These are phyloP conservation scores for Pomatorhinus ruficollis DNA, from an alignment of 2,113 vertebrate genomes.

Conservation along the genomic window DNA sequence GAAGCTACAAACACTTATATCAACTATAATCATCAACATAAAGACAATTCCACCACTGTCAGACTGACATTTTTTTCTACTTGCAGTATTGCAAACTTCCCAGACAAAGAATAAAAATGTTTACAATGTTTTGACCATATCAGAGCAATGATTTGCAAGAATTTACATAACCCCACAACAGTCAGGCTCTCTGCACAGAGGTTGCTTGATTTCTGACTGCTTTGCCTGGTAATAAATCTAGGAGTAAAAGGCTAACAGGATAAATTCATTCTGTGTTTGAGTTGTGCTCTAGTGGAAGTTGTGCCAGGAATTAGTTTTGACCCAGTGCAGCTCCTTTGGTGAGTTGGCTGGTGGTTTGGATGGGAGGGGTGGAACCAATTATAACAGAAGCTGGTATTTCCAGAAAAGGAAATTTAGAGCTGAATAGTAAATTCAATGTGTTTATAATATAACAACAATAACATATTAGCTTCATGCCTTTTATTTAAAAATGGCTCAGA, in stretches of 20 bases:
- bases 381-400: conserved; percentile 57
- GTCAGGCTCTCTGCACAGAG: not conserved
- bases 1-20: not conserved
- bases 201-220: not conserved
- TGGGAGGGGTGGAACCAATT: conserved; percentile 1
- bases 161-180: not conserved
- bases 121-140: not conserved
- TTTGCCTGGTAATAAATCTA: not conserved
- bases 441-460: conserved; percentile 42
- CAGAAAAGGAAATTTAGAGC: conserved; percentile 53
- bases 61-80: not conserved
- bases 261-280: not conserved
- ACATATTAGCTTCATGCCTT: not conserved
- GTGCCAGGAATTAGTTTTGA: not conserved
- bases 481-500: conserved; percentile 14
- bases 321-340: not conserved
- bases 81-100: not conserved
- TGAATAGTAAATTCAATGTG: conserved; percentile 34
- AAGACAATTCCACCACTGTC: not conserved
- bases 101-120: not conserved
- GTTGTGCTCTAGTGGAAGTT: not conserved
- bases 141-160: not conserved
- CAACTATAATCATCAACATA: not conserved
- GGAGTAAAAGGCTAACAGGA: not conserved
- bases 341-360: not conserved